Evolutionary conservation across 2,113 vertebrate genomes (phyloP).

Genomic region (Pteropus alecto): DNA sequence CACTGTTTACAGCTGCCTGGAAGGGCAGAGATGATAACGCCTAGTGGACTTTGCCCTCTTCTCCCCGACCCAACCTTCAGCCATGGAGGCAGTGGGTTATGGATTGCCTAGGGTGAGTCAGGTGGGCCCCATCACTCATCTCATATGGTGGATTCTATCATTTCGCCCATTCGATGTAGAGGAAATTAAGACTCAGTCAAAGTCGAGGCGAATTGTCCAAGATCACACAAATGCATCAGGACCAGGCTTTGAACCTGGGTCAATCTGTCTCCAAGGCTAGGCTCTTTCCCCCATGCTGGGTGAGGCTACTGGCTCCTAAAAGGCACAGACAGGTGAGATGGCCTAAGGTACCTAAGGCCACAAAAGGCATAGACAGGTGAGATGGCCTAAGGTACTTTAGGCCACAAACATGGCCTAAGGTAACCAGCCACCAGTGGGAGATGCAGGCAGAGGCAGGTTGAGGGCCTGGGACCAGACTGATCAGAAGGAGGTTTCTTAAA

Average conservation of each 20-base stretch:
- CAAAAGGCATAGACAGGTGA: neutral
- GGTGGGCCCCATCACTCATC: neutral
- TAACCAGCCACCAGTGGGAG: neutral
- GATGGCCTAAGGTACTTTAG: no score
- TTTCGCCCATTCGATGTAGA: neutral
- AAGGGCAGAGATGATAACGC: neutral
- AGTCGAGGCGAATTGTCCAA: neutral
- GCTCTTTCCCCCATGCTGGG: neutral
- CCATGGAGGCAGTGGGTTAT: neutral
- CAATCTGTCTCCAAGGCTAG: neutral
- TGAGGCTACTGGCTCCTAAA: neutral
- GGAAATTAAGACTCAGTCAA: neutral
- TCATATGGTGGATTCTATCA: accelerated
- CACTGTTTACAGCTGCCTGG: neutral
- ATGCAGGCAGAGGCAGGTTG: neutral
- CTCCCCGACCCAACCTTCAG: neutral
- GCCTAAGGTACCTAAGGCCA: no score
- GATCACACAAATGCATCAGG: neutral
- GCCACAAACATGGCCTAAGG: accelerated
- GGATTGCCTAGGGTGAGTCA: neutral
- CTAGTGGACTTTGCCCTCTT: neutral
- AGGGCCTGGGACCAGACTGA: neutral
- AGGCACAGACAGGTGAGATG: neutral
- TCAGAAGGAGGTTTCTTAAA: neutral
- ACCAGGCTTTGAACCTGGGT: neutral